Conservation (phyloP, 2,888 invertebrate species). For the Shargacucullia verbasci region DNA sequence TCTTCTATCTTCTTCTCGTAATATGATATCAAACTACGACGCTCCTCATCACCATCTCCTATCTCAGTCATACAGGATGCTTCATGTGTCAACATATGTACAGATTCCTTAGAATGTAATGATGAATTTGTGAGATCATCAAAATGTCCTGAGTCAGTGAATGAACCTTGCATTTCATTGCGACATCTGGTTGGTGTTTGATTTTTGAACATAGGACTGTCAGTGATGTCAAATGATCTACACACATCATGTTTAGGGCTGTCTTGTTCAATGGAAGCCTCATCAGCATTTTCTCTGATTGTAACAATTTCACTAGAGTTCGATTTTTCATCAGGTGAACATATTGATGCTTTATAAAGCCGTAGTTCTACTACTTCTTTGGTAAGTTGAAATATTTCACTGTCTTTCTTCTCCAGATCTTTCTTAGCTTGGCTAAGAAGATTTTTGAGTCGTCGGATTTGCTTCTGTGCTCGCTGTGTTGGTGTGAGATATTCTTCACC, state of each 20-base stretch:
- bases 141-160: constrained; percentile 96
- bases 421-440: constrained; percentile 92
- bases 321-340: constrained; percentile 94
- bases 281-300: constrained; percentile 91
- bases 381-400: constrained; percentile 93
- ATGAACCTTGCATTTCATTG: constrained; percentile 92
- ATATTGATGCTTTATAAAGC: constrained; percentile 93
- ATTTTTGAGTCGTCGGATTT: constrained; percentile 93
- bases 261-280: constrained; percentile 72
- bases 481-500: constrained; percentile 96
- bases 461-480: constrained; percentile 95
- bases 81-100: constrained; percentile 88
- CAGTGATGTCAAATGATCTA: constrained; percentile 83
- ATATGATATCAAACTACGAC: constrained; percentile 91
- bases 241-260: constrained; percentile 78
- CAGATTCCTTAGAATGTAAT: constrained; percentile 93
- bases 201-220: constrained; percentile 84
- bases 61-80: constrained; percentile 86
- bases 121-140: constrained; percentile 94
- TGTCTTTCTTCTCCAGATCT: constrained; percentile 94
- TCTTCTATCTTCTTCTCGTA: constrained; percentile 94
- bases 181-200: constrained; percentile 82
- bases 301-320: constrained; percentile 93
- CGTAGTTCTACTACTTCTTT: constrained; percentile 95
- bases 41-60: constrained; percentile 90